Conservation (phyloP, 2,797 vertebrate genomes). For the Loriculus beryllinus region DNA sequence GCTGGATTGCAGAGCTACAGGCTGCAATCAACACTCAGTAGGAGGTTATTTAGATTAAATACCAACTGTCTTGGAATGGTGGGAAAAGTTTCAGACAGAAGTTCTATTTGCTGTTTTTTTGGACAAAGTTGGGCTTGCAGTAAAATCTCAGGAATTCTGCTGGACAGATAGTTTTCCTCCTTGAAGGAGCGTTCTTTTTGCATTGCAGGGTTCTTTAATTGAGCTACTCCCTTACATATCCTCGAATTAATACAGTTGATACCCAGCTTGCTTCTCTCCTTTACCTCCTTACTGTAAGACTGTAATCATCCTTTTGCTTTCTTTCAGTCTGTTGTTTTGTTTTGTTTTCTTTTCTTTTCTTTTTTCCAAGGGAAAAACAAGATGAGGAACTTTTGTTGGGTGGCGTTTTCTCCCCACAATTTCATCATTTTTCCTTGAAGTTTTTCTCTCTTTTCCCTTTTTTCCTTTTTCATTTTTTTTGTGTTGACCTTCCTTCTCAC, state of each 20-base stretch:
- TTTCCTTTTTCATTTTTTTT: constrained; percentile 6
- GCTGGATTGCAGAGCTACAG: constrained; percentile 35
- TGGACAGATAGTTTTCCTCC: background rate
- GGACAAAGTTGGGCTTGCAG: constrained; percentile 11
- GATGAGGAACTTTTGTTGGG: background rate
- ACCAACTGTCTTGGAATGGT: constrained; percentile 55
- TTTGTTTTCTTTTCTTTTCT: background rate
- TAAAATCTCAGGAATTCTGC: constrained; percentile 49
- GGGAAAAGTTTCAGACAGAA: constrained; percentile 60
- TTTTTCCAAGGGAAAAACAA: background rate
- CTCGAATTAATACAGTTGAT: background rate
- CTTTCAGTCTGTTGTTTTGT: background rate
- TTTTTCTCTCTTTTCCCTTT: background rate
- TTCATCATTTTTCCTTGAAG: background rate
- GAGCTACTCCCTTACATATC: background rate
- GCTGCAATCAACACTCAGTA: constrained; percentile 50
- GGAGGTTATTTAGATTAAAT: constrained; percentile 69
- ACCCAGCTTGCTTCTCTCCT: constrained; percentile 7
- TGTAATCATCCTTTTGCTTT: constrained; percentile 45
- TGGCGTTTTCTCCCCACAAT: background rate
- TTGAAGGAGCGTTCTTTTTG: constrained; percentile 1
- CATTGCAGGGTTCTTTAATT: background rate
- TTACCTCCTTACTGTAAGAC: constrained; percentile 34
- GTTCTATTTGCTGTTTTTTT: constrained; percentile 35
- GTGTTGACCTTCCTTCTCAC: constrained; percentile 11